A percentile compares a stretch with the other conserved stretches of the same genome.
Conservation (phyloP, 2,888 invertebrate species). For the Rhagophthalmus giganteus region DNA sequence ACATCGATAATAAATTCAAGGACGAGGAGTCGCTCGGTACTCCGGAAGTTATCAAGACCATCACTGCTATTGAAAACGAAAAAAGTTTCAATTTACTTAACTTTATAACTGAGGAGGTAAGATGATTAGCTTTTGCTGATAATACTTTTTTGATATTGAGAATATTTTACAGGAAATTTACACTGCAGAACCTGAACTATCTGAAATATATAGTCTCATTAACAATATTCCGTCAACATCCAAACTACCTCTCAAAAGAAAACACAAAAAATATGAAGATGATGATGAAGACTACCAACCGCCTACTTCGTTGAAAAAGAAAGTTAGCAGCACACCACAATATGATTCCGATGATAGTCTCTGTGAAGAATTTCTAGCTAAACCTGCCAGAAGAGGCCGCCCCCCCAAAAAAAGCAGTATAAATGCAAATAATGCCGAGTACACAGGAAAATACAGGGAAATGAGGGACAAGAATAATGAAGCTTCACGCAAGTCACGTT, state of each 20-base stretch:
- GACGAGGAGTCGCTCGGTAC: constrained; percentile 44
- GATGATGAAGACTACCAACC: constrained; percentile 50
- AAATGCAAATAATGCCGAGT: constrained; percentile 43
- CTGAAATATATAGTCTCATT: too few relatives aligned
- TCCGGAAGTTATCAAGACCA: constrained; percentile 55
- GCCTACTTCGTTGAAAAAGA: constrained; percentile 34
- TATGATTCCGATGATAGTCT: constrained; percentile 35
- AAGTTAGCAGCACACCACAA: constrained; percentile 1
- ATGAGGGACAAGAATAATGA: constrained; percentile 77
- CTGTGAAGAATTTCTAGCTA: constrained; percentile 10
- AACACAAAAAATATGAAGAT: constrained; percentile 34
- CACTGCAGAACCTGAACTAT: constrained; percentile 8
- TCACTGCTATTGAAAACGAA: constrained; percentile 46
- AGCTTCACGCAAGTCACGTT: constrained; percentile 73
- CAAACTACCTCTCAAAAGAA: constrained; percentile 26
- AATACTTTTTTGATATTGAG: too few relatives aligned
- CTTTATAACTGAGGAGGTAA: constrained; percentile 47
- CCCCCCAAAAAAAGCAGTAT: constrained; percentile 61
- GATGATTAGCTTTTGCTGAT: constrained; percentile 4
- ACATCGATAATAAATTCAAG: constrained; percentile 33
- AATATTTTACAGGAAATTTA: constrained; percentile 20
- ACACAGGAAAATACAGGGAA: constrained; percentile 63
- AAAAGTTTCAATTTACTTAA: constrained; percentile 49
- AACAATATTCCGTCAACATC: neutral
- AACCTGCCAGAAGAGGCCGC: constrained; percentile 55